phyloP scores from a whole-genome alignment of 2,113 vertebrate species.

The Microcebus lehilahytsara region DNA sequence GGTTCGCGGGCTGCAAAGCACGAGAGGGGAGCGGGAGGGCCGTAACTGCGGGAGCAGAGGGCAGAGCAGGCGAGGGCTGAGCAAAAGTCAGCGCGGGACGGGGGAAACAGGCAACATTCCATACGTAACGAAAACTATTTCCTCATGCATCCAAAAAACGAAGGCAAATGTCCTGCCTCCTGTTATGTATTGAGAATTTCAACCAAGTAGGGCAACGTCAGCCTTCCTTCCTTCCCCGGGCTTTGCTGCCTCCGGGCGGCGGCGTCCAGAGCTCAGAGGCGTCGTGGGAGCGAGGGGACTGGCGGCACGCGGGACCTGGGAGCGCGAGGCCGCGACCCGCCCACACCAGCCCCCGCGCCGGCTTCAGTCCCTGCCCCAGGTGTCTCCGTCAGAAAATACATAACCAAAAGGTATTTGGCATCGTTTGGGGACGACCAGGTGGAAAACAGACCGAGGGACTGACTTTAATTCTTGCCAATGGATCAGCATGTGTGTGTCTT shows the following conservation, averaged over 20 bases:
- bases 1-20: not conserved
- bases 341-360: fast-evolving
- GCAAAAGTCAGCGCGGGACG: not conserved
- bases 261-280: not conserved
- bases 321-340: not conserved
- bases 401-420: conserved; percentile 38
- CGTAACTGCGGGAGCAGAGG: fast-evolving
- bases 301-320: conserved; percentile 61
- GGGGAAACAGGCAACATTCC: not conserved
- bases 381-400: conserved; percentile 54
- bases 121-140: not conserved
- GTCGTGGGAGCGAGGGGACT: conserved; percentile 3
- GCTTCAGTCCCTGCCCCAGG: not conserved
- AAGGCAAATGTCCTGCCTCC: not conserved
- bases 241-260: not conserved
- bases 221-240: not conserved
- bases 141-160: not conserved
- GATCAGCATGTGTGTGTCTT: not conserved
- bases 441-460: conserved; percentile 37
- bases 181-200: not conserved
- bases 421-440: conserved; percentile 50
- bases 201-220: not conserved
- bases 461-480: conserved; percentile 54
- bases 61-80: not conserved
- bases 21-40: not conserved